Percentiles rank a stretch among this genome's conserved stretches.
phyloP scores from a whole-genome alignment of 1,140 invertebrate genomes.

The Bicyclus anynana region DNA sequence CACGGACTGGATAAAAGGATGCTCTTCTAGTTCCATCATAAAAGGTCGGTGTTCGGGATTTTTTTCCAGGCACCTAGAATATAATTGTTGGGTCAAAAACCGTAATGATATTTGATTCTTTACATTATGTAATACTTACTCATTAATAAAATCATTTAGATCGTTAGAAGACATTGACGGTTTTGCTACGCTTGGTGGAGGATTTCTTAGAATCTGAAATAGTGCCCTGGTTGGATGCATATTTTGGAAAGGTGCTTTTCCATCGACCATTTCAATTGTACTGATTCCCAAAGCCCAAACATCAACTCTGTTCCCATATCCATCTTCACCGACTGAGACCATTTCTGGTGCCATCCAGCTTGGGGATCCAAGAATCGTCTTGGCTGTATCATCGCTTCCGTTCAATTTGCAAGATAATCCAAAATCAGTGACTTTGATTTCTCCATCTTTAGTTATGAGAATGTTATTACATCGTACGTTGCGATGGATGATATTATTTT shows the following conservation, averaged over 20 bases:
- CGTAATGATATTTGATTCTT: slow-evolving; percentile 4
- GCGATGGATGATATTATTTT: slow-evolving; percentile 91
- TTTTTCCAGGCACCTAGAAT: slow-evolving; percentile 90
- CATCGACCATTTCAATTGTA: slow-evolving; percentile 93
- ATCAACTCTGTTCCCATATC: slow-evolving; percentile 87
- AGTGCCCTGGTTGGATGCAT: slow-evolving; percentile 92
- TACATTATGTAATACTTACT: slow-evolving; percentile 77
- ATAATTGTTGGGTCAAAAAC: no score
- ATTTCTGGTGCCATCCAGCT: slow-evolving; percentile 96
- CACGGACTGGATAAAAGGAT: slow-evolving; percentile 88
- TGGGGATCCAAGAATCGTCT: slow-evolving; percentile 90
- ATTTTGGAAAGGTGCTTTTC: slow-evolving; percentile 88
- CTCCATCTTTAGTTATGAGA: slow-evolving; percentile 88
- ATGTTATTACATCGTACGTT: slow-evolving; percentile 93
- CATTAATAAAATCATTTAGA: slow-evolving; percentile 89
- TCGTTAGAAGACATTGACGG: slow-evolving; percentile 88
- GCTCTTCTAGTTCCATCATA: slow-evolving; percentile 89
- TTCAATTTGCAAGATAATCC: slow-evolving; percentile 89
- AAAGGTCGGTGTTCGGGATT: slow-evolving; percentile 93
- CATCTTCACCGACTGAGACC: slow-evolving; percentile 40
- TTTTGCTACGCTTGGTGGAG: slow-evolving; percentile 86
- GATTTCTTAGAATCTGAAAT: slow-evolving; percentile 92
- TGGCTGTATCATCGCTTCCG: slow-evolving; percentile 82
- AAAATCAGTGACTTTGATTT: slow-evolving; percentile 91
- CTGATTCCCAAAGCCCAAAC: slow-evolving; percentile 96